Evolutionary conservation across 2,797 vertebrate species (phyloP).

Genomic region (Spinus olivaceus): DNA sequence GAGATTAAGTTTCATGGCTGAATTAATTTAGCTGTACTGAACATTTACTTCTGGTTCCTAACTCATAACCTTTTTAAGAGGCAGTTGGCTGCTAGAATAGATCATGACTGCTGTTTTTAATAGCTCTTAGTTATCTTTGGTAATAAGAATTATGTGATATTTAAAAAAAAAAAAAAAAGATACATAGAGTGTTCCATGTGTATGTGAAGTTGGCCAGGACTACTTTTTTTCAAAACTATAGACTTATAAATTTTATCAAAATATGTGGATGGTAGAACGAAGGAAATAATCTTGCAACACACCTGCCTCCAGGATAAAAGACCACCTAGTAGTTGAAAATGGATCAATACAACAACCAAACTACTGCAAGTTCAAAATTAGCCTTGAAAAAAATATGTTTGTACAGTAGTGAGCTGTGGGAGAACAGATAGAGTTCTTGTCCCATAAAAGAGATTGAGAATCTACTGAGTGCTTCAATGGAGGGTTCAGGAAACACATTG

Average conservation of each 20-base stretch:
- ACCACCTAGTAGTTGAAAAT: background rate
- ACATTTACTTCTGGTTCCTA: background rate
- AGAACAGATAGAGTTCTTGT: background rate
- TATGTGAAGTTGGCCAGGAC: background rate
- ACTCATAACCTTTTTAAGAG: background rate
- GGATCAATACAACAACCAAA: background rate
- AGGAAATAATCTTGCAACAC: background rate
- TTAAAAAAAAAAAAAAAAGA: accelerated
- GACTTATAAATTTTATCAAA: background rate
- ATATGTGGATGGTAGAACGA: background rate
- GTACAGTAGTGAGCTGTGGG: background rate
- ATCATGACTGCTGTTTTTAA: background rate
- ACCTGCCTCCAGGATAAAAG: background rate
- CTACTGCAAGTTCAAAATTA: background rate
- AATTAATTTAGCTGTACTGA: background rate
- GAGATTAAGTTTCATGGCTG: background rate
- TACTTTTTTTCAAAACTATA: background rate
- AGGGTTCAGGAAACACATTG: background rate
- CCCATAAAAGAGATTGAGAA: background rate
- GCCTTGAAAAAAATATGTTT: background rate
- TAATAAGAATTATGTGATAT: background rate
- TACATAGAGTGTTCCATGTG: background rate
- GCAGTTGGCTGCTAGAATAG: background rate
- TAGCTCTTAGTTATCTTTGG: background rate
- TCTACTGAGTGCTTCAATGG: background rate